Evolutionary conservation across 2,888 invertebrate genomes (phyloP).

Genomic region (Hydraecia micacea): DNA sequence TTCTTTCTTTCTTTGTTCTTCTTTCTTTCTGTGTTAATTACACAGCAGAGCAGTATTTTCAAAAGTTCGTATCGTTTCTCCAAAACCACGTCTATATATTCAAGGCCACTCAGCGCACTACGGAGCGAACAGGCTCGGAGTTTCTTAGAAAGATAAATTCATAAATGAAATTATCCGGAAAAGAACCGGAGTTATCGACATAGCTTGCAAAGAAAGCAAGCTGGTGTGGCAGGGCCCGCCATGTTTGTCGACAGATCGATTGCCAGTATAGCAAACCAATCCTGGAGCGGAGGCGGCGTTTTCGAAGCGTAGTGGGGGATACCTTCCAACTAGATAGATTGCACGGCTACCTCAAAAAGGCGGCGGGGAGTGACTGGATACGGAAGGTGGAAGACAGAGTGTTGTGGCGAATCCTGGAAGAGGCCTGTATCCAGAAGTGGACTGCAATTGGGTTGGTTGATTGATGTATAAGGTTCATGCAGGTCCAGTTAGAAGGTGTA

Average conservation of each 20-base stretch:
- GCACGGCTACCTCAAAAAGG: not conserved
- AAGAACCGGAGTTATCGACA: not conserved
- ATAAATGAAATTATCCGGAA: not conserved
- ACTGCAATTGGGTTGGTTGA: too few relatives aligned
- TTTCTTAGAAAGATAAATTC: not conserved
- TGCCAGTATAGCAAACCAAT: not conserved
- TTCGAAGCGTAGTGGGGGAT: not conserved
- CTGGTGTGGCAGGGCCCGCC: not conserved
- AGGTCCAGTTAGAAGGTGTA: not conserved
- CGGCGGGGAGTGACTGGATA: not conserved
- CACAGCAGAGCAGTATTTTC: too few relatives aligned
- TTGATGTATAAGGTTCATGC: not conserved
- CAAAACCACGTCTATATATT: not conserved
- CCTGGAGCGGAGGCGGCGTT: too few relatives aligned
- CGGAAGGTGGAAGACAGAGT: not conserved
- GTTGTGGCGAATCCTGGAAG: not conserved
- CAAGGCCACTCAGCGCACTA: not conserved
- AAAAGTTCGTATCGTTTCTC: not conserved
- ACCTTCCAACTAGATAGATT: not conserved
- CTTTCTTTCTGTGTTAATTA: not conserved
- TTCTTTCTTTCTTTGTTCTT: too few relatives aligned
- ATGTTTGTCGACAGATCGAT: not conserved
- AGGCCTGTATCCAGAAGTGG: not conserved
- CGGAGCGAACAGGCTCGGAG: not conserved
- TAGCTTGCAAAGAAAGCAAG: not conserved